Base-by-base conservation (phyloP, 2,797 vertebrate genomes). In the Coregonus suidteri region DNA sequence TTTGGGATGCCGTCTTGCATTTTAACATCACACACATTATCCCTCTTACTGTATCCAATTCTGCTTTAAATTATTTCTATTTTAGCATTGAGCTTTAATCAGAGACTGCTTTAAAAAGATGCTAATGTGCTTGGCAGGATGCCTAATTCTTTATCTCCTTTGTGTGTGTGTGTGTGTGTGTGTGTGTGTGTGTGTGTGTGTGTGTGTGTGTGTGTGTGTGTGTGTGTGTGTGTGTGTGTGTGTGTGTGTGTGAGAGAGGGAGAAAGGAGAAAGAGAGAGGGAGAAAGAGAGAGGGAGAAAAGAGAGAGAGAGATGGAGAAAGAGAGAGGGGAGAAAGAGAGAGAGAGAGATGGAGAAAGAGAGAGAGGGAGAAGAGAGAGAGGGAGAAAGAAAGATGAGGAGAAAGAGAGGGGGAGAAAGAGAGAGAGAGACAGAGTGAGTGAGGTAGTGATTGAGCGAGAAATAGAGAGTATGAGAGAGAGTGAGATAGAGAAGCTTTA, bases 21-120 rank as follows among this genome's bases (percentile, higher is more conserved):
- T 95, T 96, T 94, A 96, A 96, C 92, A 94, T 94, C 93, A 92
- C 92, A 90, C 25, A 90, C 92, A 95, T 94, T 94, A 93, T 94
- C 90, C 88, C 86, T 91, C 92, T 83, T 90, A 96, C 94, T 95
- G 93, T 96, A 96, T 94, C 94, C 92, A 95, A 95, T 96, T 95
- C 94, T 95, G 93, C 93, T 95, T 95, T 94, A 96, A 95, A 95
- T 95, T 90, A 95, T 95, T 95, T 95, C 82, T 90, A 94, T 93
- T 95, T 94, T 90, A 93, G 89, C 89, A 92, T 93, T 91, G 90
- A 93, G 89, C 92, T 95, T 91, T 90, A 95, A 95, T 95, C 93
- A 95, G 93, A 93, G 93, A 94, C 95, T 93, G 94, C 92, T 95
- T 96, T 90, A 82, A 93, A 93, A 92, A 16, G 1, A 34, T 79